Percentiles rank a stretch among this genome's conserved stretches.
These are phyloP conservation scores for Nudaria mundana DNA, from an alignment of 2,888 invertebrate genomes.

Conservation along the genomic window DNA sequence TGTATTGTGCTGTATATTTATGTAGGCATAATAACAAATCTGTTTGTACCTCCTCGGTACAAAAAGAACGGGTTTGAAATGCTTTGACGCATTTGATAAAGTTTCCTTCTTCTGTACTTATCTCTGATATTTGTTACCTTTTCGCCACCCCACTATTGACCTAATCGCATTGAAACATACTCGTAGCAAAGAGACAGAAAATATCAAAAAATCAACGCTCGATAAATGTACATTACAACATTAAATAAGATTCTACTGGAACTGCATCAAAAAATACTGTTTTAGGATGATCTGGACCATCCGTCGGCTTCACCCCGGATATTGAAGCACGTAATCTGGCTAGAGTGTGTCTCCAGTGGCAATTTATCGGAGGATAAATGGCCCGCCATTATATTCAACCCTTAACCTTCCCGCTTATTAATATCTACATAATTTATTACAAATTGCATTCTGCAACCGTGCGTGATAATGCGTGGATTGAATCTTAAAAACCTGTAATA, in stretches of 20 bases:
- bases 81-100: no score
- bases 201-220: no score
- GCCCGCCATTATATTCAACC: constrained; percentile 72
- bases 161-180: no score
- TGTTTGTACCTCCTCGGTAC: no score
- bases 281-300: constrained; percentile 24
- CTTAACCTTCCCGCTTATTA: constrained; percentile 78
- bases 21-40: no score
- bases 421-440: constrained; percentile 81
- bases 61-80: no score
- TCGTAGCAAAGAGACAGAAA: no score
- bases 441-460: constrained; percentile 75
- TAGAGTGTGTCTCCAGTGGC: constrained; percentile 74
- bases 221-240: no score
- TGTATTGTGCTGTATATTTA: no score
- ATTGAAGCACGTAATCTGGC: constrained; percentile 80
- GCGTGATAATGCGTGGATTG: constrained; percentile 48
- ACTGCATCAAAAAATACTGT: constrained; percentile 28
- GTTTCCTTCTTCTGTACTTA: no score
- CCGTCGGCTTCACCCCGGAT: constrained; percentile 65
- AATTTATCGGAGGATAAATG: constrained; percentile 79
- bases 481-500: constrained; percentile 33
- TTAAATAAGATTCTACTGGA: constrained; percentile 19
- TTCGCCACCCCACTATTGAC: no score
- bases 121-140: no score